Percentiles rank a stretch among this genome's conserved stretches.
Evolutionary conservation across 1,140 invertebrate species (phyloP).

Genomic region (Mizuhopecten yessoensis): DNA sequence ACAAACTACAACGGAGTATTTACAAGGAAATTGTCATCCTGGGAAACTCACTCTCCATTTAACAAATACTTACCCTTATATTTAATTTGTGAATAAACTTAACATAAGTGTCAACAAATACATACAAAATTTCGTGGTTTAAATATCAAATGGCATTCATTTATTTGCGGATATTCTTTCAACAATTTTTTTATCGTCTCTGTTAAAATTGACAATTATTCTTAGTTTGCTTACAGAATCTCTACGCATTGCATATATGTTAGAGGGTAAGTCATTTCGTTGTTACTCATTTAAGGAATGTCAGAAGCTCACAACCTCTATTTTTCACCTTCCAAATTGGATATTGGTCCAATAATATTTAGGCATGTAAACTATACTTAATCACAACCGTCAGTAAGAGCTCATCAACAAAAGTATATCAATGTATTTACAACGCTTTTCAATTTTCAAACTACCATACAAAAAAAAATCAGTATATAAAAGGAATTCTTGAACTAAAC

Average conservation of each 20-base stretch:
- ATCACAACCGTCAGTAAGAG: conserved; percentile 21
- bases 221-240: not conserved
- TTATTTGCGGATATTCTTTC: no score
- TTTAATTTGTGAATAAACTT: no score
- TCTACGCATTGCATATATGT: not conserved
- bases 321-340: not conserved
- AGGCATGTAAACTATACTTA: not conserved
- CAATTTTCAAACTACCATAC: no score
- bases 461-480: conserved; percentile 4
- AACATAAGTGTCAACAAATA: no score
- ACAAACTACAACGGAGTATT: not conserved
- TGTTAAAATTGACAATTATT: not conserved
- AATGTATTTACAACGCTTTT: conserved; percentile 1
- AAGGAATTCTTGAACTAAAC: conserved; percentile 11
- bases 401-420: not conserved
- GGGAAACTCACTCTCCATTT: no score
- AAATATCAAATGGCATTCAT: not conserved
- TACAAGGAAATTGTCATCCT: not conserved
- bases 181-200: no score
- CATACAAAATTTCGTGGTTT: not conserved
- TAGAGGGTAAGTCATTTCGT: not conserved
- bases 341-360: not conserved
- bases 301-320: not conserved
- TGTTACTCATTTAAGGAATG: not conserved
- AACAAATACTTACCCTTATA: not conserved